phyloP scores from a whole-genome alignment of 2,113 vertebrate genomes.

The Theristicus caerulescens region DNA sequence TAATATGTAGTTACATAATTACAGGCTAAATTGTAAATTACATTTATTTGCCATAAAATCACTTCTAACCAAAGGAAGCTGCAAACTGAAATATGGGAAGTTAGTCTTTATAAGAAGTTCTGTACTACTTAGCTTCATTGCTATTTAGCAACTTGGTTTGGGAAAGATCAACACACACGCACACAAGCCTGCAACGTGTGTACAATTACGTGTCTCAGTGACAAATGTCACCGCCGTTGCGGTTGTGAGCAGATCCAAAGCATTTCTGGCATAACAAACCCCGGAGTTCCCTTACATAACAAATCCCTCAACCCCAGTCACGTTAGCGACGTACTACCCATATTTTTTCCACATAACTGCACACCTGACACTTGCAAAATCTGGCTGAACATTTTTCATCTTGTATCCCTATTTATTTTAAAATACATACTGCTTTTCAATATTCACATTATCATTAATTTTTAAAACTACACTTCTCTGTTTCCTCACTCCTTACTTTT shows the following conservation, averaged over 20 bases:
- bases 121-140: not conserved
- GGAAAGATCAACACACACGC: not conserved
- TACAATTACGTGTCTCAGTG: not conserved
- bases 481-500: not conserved
- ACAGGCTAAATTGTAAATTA: not conserved
- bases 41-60: not conserved
- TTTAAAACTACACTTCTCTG: not conserved
- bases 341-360: conserved; percentile 35
- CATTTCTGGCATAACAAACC: conserved; percentile 1
- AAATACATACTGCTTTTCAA: not conserved
- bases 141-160: not conserved
- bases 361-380: conserved; percentile 15
- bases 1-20: not conserved
- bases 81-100: not conserved
- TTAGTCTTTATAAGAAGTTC: not conserved
- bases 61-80: not conserved
- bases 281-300: conserved; percentile 20
- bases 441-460: not conserved
- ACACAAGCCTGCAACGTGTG: not conserved
- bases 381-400: not conserved
- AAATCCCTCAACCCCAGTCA: conserved; percentile 28
- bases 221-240: not conserved
- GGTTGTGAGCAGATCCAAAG: not conserved
- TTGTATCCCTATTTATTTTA: not conserved
- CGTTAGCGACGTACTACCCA: not conserved